These are phyloP conservation scores for Leptinotarsa defecta DNA, from an alignment of 1,140 invertebrate genomes.

Conservation along the genomic window DNA sequence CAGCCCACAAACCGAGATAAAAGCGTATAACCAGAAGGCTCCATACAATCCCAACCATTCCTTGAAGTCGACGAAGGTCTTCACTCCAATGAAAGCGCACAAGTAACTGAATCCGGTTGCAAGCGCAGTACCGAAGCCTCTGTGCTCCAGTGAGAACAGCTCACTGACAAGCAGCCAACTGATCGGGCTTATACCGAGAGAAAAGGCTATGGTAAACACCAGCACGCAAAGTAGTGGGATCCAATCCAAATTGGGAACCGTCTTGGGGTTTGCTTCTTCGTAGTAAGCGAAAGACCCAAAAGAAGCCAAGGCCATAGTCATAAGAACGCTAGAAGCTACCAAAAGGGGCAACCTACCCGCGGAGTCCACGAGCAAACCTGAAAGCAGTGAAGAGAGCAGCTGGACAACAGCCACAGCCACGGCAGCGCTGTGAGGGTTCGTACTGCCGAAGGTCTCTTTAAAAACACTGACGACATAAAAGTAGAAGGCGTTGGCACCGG, in stretches of 20 bases:
- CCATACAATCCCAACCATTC: constrained; percentile 76
- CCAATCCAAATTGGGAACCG: constrained; percentile 66
- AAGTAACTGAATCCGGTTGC: constrained; percentile 86
- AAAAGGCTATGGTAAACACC: constrained; percentile 82
- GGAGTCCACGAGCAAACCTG: constrained; percentile 78
- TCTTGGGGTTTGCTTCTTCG: constrained; percentile 61
- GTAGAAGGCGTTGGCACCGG: constrained; percentile 80
- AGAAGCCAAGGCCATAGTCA: constrained; percentile 78
- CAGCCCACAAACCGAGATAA: constrained; percentile 78
- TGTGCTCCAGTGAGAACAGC: constrained; percentile 83
- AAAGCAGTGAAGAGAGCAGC: constrained; percentile 75
- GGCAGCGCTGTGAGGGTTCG: constrained; percentile 81
- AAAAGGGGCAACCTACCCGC: constrained; percentile 77
- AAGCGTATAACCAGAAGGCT: constrained; percentile 88
- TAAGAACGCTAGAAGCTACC: constrained; percentile 79
- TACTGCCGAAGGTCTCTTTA: constrained; percentile 74
- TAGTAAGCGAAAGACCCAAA: constrained; percentile 83
- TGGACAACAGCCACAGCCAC: constrained; percentile 80
- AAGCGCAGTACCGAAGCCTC: constrained; percentile 80
- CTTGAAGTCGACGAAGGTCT: constrained; percentile 84
- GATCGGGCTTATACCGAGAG: constrained; percentile 87
- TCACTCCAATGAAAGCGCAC: constrained; percentile 86
- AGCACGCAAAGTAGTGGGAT: constrained; percentile 81
- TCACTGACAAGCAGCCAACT: constrained; percentile 87
- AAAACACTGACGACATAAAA: constrained; percentile 84